phyloP scores from a whole-genome alignment of 2,888 invertebrate genomes.

The Cataglyphis albicans region DNA sequence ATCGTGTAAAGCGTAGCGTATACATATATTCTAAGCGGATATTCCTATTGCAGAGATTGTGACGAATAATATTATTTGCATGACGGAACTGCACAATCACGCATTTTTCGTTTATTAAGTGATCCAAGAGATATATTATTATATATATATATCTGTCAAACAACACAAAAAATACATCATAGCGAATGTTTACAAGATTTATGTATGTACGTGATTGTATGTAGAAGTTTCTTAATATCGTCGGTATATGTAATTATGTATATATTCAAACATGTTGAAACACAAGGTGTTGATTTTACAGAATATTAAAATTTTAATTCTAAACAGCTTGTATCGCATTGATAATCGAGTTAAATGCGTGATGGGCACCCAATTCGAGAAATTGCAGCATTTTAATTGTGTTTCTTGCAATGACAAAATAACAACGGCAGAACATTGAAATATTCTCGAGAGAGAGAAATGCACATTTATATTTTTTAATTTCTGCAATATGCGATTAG shows the following conservation, averaged over 20 bases:
- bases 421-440: slow-evolving; percentile 58
- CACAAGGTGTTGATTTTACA: not conserved
- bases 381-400: slow-evolving; percentile 59
- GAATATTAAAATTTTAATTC: slow-evolving; percentile 46
- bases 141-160: slow-evolving; percentile 29
- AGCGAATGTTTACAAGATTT: slow-evolving; percentile 53
- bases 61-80: slow-evolving; percentile 67
- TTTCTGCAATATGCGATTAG: slow-evolving; percentile 49
- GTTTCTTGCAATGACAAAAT: slow-evolving; percentile 42
- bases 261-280: slow-evolving; percentile 41
- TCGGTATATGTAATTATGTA: slow-evolving; percentile 10
- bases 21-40: slow-evolving; percentile 68
- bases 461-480: slow-evolving; percentile 63
- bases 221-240: slow-evolving; percentile 37
- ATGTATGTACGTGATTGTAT: slow-evolving; percentile 22
- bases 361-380: slow-evolving; percentile 51
- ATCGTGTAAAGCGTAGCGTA: slow-evolving; percentile 60
- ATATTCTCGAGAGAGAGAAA: slow-evolving; percentile 51
- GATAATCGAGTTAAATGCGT: slow-evolving; percentile 63
- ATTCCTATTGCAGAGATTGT: slow-evolving; percentile 68
- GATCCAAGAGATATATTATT: slow-evolving; percentile 26
- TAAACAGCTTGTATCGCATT: slow-evolving; percentile 58
- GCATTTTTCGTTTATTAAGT: slow-evolving; percentile 57
- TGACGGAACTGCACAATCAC: slow-evolving; percentile 53
- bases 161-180: slow-evolving; percentile 45